These are phyloP conservation scores for Pterois miles DNA, from an alignment of 2,797 vertebrate species.

Conservation along the genomic window DNA sequence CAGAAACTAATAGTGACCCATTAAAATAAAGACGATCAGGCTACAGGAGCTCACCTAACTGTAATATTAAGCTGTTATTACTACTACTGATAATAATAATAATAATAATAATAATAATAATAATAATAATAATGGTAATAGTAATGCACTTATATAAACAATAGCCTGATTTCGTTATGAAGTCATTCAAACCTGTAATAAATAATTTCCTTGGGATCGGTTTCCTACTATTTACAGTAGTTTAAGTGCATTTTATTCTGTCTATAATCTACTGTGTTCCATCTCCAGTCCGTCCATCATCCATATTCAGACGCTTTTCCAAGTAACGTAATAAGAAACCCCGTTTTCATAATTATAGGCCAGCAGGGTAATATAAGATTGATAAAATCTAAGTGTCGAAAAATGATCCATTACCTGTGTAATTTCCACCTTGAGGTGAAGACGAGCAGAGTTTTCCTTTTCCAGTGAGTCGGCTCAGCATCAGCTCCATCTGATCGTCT, in stretches of 20 bases:
- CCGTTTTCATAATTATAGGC: too few relatives aligned
- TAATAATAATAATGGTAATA: not conserved
- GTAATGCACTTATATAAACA: not conserved
- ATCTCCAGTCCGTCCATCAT: not conserved
- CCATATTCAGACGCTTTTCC: not conserved
- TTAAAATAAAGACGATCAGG: not conserved
- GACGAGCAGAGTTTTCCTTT: not conserved
- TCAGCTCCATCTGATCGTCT: too few relatives aligned
- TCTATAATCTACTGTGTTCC: not conserved
- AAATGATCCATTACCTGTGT: not conserved
- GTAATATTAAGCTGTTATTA: not conserved
- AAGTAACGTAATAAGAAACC: too few relatives aligned
- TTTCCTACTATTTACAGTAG: not conserved
- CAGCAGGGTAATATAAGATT: too few relatives aligned
- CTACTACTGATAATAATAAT: not conserved
- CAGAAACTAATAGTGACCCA: too few relatives aligned
- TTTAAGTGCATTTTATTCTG: not conserved
- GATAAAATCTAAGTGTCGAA: too few relatives aligned
- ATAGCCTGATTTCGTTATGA: not conserved
- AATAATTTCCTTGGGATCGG: not conserved
- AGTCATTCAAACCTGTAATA: not conserved
- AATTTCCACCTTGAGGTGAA: not conserved
- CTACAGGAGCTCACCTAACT: not conserved
- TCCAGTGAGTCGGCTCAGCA: too few relatives aligned
- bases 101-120: not conserved